A percentile compares a stretch with the other conserved stretches of the same genome.
These are phyloP conservation scores for Tribolium freemani DNA, from an alignment of 2,888 invertebrate genomes.

Conservation along the genomic window DNA sequence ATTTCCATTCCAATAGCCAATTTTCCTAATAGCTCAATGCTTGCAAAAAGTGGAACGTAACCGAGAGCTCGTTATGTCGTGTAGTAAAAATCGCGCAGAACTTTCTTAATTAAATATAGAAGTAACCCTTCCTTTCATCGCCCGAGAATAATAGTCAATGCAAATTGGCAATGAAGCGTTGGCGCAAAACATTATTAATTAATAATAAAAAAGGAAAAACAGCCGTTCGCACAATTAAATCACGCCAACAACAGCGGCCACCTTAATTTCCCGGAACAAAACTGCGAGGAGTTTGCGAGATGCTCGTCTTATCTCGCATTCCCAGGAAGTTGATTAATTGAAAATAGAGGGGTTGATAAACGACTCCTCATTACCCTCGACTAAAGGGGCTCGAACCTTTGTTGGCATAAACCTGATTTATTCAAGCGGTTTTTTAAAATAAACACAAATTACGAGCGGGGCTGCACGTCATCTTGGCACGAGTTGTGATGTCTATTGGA, in stretches of 20 bases:
- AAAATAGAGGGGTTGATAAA: slow-evolving; percentile 42
- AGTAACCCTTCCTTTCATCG: neutral
- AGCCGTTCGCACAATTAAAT: slow-evolving; percentile 20
- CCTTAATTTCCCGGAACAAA: slow-evolving; percentile 34
- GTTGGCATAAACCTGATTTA: slow-evolving; percentile 39
- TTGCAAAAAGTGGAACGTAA: neutral
- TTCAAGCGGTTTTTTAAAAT: slow-evolving; percentile 23
- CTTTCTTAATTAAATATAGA: neutral
- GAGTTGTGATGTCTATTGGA: neutral
- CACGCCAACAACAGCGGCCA: slow-evolving; percentile 26
- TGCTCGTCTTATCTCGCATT: slow-evolving; percentile 33
- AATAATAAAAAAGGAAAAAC: slow-evolving; percentile 22
- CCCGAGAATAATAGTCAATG: neutral
- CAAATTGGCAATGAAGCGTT: neutral
- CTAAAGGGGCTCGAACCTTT: slow-evolving; percentile 36
- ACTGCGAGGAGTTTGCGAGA: slow-evolving; percentile 9
- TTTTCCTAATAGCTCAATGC: neutral
- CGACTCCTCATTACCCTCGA: slow-evolving; percentile 43
- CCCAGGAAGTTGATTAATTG: slow-evolving; percentile 43
- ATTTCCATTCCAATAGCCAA: neutral
- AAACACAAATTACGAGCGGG: slow-evolving; percentile 5
- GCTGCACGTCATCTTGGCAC: neutral
- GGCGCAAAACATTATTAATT: slow-evolving; percentile 26
- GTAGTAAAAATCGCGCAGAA: neutral
- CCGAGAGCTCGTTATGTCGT: neutral